Percentiles rank a stretch among this genome's conserved stretches.
These are phyloP conservation scores for Dorcus hopei DNA, from an alignment of 2,888 invertebrate genomes.

Conservation along the genomic window DNA sequence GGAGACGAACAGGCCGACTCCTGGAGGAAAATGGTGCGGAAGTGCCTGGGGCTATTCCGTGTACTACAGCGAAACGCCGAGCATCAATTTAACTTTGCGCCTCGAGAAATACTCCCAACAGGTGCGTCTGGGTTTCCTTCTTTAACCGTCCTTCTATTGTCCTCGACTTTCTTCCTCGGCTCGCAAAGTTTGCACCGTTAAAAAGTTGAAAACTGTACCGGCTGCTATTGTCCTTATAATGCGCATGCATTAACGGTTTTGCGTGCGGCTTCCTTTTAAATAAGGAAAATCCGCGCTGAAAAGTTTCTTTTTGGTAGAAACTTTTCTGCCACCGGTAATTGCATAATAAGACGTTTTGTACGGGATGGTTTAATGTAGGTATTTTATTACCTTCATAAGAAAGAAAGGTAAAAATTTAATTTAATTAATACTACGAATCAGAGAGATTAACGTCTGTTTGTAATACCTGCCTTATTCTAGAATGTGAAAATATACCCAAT, in stretches of 20 bases:
- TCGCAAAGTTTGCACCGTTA: background rate
- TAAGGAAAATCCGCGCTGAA: background rate
- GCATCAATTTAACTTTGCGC: slow-evolving; percentile 72
- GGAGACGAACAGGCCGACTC: slow-evolving; percentile 67
- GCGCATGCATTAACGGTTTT: background rate
- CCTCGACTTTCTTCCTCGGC: background rate
- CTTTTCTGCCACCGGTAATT: too few relatives aligned
- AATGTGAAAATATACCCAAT: too few relatives aligned
- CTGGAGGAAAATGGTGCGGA: slow-evolving; percentile 80
- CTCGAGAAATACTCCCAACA: slow-evolving; percentile 70
- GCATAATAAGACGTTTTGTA: too few relatives aligned
- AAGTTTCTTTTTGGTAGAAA: too few relatives aligned
- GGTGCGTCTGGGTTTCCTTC: slow-evolving; percentile 46
- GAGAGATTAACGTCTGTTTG: too few relatives aligned
- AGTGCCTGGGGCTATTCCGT: slow-evolving; percentile 82
- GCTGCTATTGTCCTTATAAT: background rate
- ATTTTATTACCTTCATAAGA: too few relatives aligned
- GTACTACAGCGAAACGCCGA: slow-evolving; percentile 78
- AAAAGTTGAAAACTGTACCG: background rate
- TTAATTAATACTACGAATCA: too few relatives aligned
- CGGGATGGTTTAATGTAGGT: too few relatives aligned
- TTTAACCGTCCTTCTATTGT: background rate
- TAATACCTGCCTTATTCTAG: too few relatives aligned
- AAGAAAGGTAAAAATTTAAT: too few relatives aligned
- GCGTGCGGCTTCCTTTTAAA: background rate